Percentiles rank a stretch among this genome's conserved stretches.
These are phyloP conservation scores for Saccostrea glomerata DNA, from an alignment of 1,140 invertebrate species.

Conservation along the genomic window DNA sequence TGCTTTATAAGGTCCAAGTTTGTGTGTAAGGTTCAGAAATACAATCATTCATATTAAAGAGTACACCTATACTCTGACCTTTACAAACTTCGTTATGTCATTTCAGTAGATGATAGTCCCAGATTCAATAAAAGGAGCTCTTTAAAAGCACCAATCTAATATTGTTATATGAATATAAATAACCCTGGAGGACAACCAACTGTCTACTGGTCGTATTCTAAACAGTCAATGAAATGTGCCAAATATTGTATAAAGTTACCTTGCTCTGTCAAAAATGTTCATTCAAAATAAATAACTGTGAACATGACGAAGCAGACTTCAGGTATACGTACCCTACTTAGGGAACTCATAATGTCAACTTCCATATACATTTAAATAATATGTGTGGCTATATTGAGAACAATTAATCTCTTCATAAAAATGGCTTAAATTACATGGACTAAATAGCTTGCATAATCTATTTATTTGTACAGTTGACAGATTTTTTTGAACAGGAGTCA, in stretches of 20 bases:
- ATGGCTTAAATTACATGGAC: not conserved
- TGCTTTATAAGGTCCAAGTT: too few species aligned
- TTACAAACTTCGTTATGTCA: not conserved
- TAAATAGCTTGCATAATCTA: slow-evolving; percentile 18
- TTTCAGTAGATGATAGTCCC: not conserved
- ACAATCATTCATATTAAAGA: too few species aligned
- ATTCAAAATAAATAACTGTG: slow-evolving; percentile 15
- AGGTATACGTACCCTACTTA: not conserved
- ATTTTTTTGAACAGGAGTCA: not conserved
- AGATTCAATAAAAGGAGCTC: not conserved
- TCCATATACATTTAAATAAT: not conserved
- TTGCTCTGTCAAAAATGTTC: slow-evolving; percentile 13
- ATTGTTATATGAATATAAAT: not conserved
- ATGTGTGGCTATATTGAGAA: not conserved
- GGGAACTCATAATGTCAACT: not conserved
- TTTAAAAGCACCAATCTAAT: slow-evolving; percentile 10
- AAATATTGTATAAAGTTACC: not conserved
- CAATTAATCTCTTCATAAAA: not conserved
- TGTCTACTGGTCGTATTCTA: not conserved
- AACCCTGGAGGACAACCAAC: not conserved
- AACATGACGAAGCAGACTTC: not conserved
- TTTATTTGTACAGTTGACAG: not conserved
- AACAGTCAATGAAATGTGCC: slow-evolving; percentile 16
- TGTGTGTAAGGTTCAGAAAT: too few species aligned
- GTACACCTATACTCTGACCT: too few species aligned